These are phyloP conservation scores for Oceanodroma tethys DNA, from an alignment of 2,113 vertebrate species.

Conservation along the genomic window DNA sequence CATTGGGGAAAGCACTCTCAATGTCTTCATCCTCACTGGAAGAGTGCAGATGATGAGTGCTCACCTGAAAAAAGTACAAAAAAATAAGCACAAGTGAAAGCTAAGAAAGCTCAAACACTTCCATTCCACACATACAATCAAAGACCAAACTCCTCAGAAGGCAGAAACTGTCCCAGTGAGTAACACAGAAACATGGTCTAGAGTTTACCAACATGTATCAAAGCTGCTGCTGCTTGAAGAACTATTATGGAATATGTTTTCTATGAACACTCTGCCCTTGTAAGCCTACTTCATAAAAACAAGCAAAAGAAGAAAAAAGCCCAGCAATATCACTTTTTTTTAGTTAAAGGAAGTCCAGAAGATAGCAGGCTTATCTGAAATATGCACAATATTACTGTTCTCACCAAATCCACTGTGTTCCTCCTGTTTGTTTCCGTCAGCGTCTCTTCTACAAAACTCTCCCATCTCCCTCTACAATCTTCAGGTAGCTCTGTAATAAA, in stretches of 20 bases:
- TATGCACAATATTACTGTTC: not conserved
- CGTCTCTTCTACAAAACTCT: conserved; percentile 93
- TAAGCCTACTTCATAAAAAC: not conserved
- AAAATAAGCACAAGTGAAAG: not conserved
- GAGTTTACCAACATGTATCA: rapidly evolving
- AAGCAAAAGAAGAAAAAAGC: rapidly evolving
- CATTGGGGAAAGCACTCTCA: conserved; percentile 90
- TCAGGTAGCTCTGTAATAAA: conserved; percentile 84
- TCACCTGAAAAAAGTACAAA: conserved; percentile 78
- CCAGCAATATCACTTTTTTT: rapidly evolving
- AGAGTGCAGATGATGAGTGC: conserved; percentile 93
- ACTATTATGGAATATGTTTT: rapidly evolving
- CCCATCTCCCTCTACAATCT: conserved; percentile 93
- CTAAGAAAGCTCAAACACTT: not conserved
- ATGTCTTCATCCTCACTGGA: conserved; percentile 95
- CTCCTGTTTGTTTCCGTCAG: conserved; percentile 90
- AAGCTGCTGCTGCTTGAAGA: not conserved
- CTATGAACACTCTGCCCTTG: not conserved
- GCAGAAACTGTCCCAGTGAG: not conserved
- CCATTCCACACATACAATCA: rapidly evolving
- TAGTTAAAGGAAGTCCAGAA: not conserved
- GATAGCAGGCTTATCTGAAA: not conserved
- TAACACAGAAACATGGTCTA: rapidly evolving
- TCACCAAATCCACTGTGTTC: conserved; percentile 93
- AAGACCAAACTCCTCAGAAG: not conserved